Base-by-base conservation (phyloP, 2,113 vertebrate species). In the Noturus placidus region DNA sequence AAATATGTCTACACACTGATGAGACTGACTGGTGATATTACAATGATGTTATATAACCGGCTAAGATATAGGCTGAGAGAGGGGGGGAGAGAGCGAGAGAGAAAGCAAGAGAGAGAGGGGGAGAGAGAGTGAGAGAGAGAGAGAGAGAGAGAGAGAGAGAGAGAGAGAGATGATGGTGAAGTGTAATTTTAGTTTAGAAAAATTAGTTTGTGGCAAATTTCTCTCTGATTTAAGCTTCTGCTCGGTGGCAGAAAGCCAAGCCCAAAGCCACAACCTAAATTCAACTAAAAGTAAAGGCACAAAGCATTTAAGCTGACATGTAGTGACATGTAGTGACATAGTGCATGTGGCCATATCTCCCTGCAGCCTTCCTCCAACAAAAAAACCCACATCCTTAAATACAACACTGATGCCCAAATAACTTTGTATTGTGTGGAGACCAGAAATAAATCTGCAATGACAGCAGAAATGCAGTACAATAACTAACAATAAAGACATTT, bases 381-480 rank as follows among this genome's bases (percentile, higher is more conserved):
- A 50, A 54, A 67, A 42, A 67, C 2, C 50, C 19, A 50, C 61
- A 84, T 20, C 7, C 30, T 38, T 84, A 84, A 84, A 42, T 30
- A 69, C 46, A 52, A 35, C 50, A 50, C 38, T 56, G 30, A 81
- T 15, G 79, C 79, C 57, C 35, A 61, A 61, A 82, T 82, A 82
- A 50, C 83, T 74, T 54, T 13, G 50, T 84, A 30, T 35, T 56
- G 30, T 84, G 33, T 27, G 67, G 67, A 70, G 82, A 56, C 83
- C 22, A 42, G 50, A 70, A 84, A 70, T 57, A 54, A 72, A 72
- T 84, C 19, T 84, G 83, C 67, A 13, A 9, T 72, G 83, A 56
- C 83, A 84, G 67, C 65, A 84, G 67, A 84, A 84, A 57, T 25
- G 27, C 65, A 59, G 11, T 9, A 84, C 83, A 84, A 84, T 84